Percentiles rank a stretch among this genome's conserved stretches.
phyloP scores from a whole-genome alignment of 2,113 vertebrate species.

The Syrrhaptes paradoxus region DNA sequence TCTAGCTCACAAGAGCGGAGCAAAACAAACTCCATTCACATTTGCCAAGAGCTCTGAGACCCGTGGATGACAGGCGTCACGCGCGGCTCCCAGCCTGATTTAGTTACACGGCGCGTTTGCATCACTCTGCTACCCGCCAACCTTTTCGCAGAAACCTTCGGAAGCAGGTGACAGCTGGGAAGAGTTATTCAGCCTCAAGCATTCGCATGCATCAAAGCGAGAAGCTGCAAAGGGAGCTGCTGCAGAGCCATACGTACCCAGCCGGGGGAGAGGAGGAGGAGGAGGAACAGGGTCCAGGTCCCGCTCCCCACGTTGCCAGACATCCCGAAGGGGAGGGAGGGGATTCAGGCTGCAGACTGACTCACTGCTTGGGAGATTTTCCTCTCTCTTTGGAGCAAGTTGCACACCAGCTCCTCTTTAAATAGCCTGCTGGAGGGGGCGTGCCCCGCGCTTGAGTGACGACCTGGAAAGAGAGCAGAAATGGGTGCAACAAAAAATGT shows the following conservation, averaged over 20 bases:
- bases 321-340: neutral
- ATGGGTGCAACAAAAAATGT: neutral
- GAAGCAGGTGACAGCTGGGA: neutral
- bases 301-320: neutral
- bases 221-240: neutral
- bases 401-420: neutral
- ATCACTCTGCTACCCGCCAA: neutral
- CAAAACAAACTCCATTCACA: neutral
- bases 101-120: rapidly evolving
- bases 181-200: neutral
- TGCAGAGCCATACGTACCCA: constrained; percentile 19
- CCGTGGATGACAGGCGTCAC: neutral
- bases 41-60: neutral
- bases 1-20: neutral
- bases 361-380: rapidly evolving
- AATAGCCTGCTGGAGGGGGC: constrained; percentile 24
- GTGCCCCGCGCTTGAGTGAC: neutral
- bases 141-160: neutral
- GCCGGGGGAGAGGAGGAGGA: neutral
- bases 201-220: neutral
- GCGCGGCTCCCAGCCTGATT: rapidly evolving
- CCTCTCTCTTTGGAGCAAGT: neutral
- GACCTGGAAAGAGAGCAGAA: neutral
- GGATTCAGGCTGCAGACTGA: neutral
- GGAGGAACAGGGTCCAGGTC: neutral